Base-by-base conservation (phyloP, 2,797 vertebrate species). In the Crocodylus rhombifer region DNA sequence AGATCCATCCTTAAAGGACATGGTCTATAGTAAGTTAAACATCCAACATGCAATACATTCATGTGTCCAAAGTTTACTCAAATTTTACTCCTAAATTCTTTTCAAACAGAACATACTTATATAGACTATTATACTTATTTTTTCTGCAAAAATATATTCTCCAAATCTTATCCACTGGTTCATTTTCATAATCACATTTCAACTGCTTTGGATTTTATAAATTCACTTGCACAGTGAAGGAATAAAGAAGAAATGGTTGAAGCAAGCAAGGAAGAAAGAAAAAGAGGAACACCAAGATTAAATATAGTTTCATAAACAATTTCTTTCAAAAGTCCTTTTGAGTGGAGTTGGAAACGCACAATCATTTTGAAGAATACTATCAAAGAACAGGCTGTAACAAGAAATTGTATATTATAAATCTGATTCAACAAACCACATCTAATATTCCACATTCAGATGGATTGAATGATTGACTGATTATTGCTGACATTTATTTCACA, bases 381-480 rank as follows among this genome's bases (percentile, higher is more conserved):
- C 91, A 94, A 96, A 96, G 94, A 95, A 95, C 93, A 95, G 42
- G 87, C 94, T 95, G 94, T 97, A 96, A 95, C 88, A 87, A 96
- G 86, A 94, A 95, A 92, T 74, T 17, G 51, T 89, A 80, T 91
- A 91, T 95, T 96, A 95, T 95, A 94, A 95, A 92, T 69, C 26
- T 14, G 5, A 92, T 96, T 96, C 93, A 95, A 97, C 91, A 80
- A 93, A 90, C 90, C 92, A 89, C 95, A 96, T 95, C 91, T 94
- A 96, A 96, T 21, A 97, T 96, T 95, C 93, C 85, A 94, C 94
- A 95, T 95, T 96, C 94, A 94, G 82, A 95, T 91, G 94, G 94
- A 95, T 77, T 96, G 95, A 97, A 95, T 96, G 96, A 95, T 94
- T 96, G 96, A 94, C 95, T 97, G 95, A 96, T 96, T 96, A 96